phyloP scores from a whole-genome alignment of 2,888 invertebrate species.

The Ariolimax columbianus region DNA sequence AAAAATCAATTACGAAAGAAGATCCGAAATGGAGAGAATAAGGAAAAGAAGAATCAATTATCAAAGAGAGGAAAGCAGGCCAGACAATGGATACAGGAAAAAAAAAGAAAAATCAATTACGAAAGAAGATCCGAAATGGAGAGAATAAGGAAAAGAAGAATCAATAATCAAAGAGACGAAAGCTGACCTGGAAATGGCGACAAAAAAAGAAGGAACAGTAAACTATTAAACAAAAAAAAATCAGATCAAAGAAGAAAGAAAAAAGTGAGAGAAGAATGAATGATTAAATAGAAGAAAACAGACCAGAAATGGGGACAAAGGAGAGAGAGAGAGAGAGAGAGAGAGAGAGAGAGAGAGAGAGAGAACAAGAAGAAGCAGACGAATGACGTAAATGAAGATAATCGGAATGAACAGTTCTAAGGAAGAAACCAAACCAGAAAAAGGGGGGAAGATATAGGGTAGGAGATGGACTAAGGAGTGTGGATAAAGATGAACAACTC shows the following conservation, averaged over 20 bases:
- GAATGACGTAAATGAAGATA: no score
- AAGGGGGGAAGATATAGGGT: neutral
- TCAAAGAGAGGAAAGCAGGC: no score
- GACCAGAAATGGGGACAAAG: neutral
- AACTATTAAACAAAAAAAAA: no score
- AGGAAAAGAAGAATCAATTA: no score
- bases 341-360: constrained; percentile 2
- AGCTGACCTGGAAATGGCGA: no score
- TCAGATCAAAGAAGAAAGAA: no score
- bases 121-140: neutral
- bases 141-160: no score
- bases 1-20: no score
- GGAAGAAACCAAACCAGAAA: neutral
- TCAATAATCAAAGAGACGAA: no score
- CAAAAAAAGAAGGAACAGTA: no score
- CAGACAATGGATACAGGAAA: neutral
- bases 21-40: neutral
- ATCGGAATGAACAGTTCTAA: no score
- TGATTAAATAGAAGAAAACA: neutral
- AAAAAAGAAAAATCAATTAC: neutral
- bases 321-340: neutral
- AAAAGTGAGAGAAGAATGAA: no score
- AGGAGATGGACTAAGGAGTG: neutral
- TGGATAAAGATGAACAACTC: neutral
- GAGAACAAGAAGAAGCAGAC: neutral